Evolutionary conservation across 2,888 invertebrate genomes (phyloP).

Genomic region (Epistrophe eligans): DNA sequence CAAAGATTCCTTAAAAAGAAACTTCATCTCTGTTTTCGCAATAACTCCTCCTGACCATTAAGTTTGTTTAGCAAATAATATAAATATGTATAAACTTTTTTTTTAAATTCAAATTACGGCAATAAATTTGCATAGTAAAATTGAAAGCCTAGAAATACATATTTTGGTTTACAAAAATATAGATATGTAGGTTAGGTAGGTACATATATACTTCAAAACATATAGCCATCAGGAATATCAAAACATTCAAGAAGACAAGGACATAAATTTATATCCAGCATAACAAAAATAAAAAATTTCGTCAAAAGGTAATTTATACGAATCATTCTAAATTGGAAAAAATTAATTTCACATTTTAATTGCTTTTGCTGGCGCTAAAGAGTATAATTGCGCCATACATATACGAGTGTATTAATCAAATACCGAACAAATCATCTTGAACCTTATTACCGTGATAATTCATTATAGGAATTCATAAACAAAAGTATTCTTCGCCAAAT

Average conservation of each 20-base stretch:
- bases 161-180: too few species aligned
- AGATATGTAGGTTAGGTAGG: too few species aligned
- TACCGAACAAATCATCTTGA: too few species aligned
- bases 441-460: background rate
- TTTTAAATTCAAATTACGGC: background rate
- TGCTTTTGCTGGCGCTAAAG: background rate
- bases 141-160: background rate
- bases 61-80: background rate
- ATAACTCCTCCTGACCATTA: background rate
- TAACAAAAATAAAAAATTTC: background rate
- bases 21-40: background rate
- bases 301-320: background rate
- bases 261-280: background rate
- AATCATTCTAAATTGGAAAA: background rate
- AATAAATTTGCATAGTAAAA: slow-evolving; percentile 25
- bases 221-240: background rate
- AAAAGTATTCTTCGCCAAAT: background rate
- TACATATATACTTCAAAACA: background rate
- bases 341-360: slow-evolving; percentile 14
- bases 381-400: background rate
- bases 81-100: slow-evolving; percentile 15
- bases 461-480: background rate
- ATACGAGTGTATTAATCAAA: too few species aligned
- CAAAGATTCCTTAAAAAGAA: background rate
- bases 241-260: background rate